Evolutionary conservation across 2,888 invertebrate genomes (phyloP).

Genomic region (Ormyrus nitidulus): DNA sequence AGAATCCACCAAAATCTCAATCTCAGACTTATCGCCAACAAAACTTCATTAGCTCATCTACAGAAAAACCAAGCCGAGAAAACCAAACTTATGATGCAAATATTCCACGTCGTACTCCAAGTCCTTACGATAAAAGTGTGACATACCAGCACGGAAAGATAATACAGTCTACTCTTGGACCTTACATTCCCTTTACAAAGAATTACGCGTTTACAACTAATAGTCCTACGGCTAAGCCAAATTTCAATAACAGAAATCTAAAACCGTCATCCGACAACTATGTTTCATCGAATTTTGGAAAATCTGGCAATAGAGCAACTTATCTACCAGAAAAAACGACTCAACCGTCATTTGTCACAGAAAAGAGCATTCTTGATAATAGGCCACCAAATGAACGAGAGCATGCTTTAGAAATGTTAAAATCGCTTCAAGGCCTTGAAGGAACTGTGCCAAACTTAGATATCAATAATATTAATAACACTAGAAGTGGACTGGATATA

Average conservation of each 20-base stretch:
- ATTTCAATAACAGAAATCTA: constrained; percentile 63
- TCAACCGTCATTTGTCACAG: constrained; percentile 57
- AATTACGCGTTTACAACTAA: constrained; percentile 67
- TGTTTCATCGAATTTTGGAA: constrained; percentile 56
- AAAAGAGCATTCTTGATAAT: constrained; percentile 60
- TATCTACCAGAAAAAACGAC: constrained; percentile 66
- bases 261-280: constrained; percentile 50
- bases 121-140: constrained; percentile 68
- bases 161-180: constrained; percentile 67
- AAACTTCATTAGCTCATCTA: constrained; percentile 65
- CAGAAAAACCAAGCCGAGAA: constrained; percentile 64
- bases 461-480: constrained; percentile 70
- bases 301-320: constrained; percentile 61
- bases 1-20: constrained; percentile 57
- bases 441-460: constrained; percentile 73
- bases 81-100: constrained; percentile 54
- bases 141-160: constrained; percentile 69
- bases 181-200: constrained; percentile 72
- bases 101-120: constrained; percentile 63
- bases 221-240: constrained; percentile 62
- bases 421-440: constrained; percentile 81
- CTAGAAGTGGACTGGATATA: constrained; percentile 81
- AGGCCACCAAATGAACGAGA: constrained; percentile 78
- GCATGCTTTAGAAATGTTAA: constrained; percentile 83
- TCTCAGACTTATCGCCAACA: constrained; percentile 59